These are phyloP conservation scores for Petrocephalus schoutedeni DNA, from an alignment of 2,797 vertebrate genomes.

Conservation along the genomic window DNA sequence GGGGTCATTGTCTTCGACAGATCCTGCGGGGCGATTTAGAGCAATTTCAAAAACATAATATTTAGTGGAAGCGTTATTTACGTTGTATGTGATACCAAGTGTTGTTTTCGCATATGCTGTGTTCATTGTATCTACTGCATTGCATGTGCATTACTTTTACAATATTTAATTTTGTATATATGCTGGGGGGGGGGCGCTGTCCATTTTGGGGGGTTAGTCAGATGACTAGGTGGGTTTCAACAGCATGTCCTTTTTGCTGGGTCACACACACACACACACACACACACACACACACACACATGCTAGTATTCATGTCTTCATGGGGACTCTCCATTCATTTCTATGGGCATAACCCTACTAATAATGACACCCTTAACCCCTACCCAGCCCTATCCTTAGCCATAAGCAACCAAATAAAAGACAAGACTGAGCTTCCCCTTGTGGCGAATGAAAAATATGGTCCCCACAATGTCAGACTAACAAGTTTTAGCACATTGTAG, in stretches of 20 bases:
- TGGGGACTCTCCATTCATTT: no score
- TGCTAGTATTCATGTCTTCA: no score
- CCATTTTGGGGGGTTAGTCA: background rate
- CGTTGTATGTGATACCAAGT: background rate
- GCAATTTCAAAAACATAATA: constrained; percentile 41
- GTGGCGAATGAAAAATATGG: no score
- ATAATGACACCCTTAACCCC: no score
- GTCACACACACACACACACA: background rate
- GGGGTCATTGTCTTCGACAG: constrained; percentile 59
- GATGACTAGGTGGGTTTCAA: background rate
- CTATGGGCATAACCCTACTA: no score
- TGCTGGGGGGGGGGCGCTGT: background rate
- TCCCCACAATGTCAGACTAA: no score
- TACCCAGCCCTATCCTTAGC: no score
- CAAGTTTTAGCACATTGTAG: no score
- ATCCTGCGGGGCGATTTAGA: constrained; percentile 41
- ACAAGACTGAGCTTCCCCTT: no score
- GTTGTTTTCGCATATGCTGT: background rate
- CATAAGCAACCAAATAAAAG: no score
- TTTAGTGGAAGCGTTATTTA: background rate
- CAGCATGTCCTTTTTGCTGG: background rate
- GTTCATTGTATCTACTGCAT: background rate
- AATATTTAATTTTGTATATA: background rate
- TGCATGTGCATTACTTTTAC: background rate
- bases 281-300: no score